These are phyloP conservation scores for Apodemia mormo DNA, from an alignment of 2,888 invertebrate genomes.

Conservation along the genomic window DNA sequence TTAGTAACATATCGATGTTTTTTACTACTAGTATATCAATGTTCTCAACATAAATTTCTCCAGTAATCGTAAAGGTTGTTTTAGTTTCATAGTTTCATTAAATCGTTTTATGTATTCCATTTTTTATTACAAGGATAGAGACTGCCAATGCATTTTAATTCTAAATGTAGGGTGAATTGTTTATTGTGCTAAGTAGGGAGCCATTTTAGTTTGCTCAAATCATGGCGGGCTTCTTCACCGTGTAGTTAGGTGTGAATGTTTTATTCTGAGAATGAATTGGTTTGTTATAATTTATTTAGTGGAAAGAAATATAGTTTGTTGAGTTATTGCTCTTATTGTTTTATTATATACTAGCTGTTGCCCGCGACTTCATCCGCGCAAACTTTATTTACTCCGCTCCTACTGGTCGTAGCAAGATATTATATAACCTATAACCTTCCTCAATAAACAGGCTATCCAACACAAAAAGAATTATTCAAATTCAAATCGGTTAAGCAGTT, in stretches of 20 bases:
- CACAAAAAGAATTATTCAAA: no score
- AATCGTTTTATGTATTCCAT: constrained; percentile 2
- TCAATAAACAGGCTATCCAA: no score
- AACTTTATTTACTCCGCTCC: no score
- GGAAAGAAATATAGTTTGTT: constrained; percentile 60
- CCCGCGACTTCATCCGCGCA: no score
- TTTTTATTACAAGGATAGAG: constrained; percentile 18
- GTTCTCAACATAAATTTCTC: neutral
- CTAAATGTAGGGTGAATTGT: constrained; percentile 2
- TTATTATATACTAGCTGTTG: neutral
- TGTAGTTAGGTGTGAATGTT: constrained; percentile 21
- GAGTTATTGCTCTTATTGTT: constrained; percentile 44
- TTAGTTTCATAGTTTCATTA: constrained; percentile 16
- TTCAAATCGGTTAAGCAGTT: no score
- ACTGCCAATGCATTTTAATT: constrained; percentile 16
- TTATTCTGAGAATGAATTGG: constrained; percentile 32
- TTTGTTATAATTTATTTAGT: constrained; percentile 48
- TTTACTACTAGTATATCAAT: no score
- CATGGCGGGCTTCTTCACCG: neutral
- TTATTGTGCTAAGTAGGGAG: neutral
- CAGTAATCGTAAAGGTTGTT: neutral
- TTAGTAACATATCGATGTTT: no score
- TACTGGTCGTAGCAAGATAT: no score
- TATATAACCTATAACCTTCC: no score
- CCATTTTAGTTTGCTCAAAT: constrained; percentile 20